Conservation (phyloP, 2,888 invertebrate species). For the Himalopsyche tibetana region DNA sequence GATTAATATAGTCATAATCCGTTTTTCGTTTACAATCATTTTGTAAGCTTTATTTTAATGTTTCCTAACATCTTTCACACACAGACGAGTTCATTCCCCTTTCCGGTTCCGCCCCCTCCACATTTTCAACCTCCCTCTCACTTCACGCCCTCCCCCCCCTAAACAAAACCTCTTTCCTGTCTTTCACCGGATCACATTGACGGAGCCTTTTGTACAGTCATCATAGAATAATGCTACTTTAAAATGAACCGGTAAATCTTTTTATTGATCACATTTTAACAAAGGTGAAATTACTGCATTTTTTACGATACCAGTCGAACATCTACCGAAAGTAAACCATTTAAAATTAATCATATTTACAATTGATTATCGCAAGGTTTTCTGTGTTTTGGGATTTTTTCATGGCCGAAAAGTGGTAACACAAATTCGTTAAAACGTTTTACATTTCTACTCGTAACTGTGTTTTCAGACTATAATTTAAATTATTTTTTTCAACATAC, state of each 20-base stretch:
- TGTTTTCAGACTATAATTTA: too few relatives aligned
- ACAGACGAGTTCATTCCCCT: slow-evolving; percentile 54
- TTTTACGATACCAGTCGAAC: too few relatives aligned
- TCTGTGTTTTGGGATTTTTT: too few relatives aligned
- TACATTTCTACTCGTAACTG: too few relatives aligned
- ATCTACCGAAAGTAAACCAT: too few relatives aligned
- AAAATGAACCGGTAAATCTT: slow-evolving; percentile 9
- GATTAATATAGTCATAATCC: background rate
- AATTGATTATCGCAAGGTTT: too few relatives aligned
- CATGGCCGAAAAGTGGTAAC: too few relatives aligned
- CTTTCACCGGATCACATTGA: slow-evolving; percentile 46
- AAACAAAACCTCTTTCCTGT: background rate
- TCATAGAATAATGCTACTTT: slow-evolving; percentile 1
- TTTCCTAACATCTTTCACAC: slow-evolving; percentile 49
- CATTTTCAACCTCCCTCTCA: slow-evolving; percentile 1
- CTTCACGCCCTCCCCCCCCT: slow-evolving; percentile 25
- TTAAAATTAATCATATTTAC: too few relatives aligned
- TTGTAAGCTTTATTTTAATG: slow-evolving; percentile 45
- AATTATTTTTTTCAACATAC: too few relatives aligned
- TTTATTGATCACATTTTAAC: too few relatives aligned
- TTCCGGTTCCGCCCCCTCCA: slow-evolving; percentile 30
- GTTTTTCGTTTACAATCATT: slow-evolving; percentile 12
- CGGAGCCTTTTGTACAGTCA: slow-evolving; percentile 22
- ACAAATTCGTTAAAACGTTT: too few relatives aligned
- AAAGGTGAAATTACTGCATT: too few relatives aligned